Percentiles rank a stretch among this genome's conserved stretches.
Conservation (phyloP, 2,113 vertebrate genomes). For the Acrocephalus arundinaceus region DNA sequence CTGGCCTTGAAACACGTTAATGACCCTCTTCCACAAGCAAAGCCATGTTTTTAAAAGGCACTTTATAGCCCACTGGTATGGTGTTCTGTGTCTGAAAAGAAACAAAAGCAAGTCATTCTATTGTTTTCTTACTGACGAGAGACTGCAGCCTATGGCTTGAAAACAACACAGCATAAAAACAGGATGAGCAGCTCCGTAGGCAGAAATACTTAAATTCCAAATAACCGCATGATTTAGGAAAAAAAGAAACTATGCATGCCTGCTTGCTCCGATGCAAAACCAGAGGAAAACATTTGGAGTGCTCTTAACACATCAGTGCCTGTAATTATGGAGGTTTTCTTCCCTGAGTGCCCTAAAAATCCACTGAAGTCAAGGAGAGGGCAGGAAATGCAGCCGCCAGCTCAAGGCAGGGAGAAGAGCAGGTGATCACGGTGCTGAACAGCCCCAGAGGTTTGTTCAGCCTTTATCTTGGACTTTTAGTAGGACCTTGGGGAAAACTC, state of each 20-base stretch:
- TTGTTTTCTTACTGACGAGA: conserved; percentile 15
- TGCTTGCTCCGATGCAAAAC: neutral
- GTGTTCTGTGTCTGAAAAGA: neutral
- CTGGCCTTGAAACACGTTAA: neutral
- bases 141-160: neutral
- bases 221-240: neutral
- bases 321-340: conserved; percentile 15
- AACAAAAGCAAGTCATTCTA: neutral
- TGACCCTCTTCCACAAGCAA: neutral
- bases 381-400: neutral
- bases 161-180: neutral
- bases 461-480: conserved; percentile 12
- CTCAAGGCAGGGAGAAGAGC: neutral
- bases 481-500: conserved; percentile 33
- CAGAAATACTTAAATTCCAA: conserved; percentile 33
- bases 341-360: neutral
- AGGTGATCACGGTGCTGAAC: neutral
- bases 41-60: neutral
- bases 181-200: neutral
- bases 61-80: neutral
- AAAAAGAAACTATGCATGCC: neutral
- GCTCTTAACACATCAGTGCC: conserved; percentile 8
- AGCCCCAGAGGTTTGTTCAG: neutral
- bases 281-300: neutral
- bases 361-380: conserved; percentile 20